Conservation (phyloP, 2,888 invertebrate species). For the Drosophila neotestacea region DNA sequence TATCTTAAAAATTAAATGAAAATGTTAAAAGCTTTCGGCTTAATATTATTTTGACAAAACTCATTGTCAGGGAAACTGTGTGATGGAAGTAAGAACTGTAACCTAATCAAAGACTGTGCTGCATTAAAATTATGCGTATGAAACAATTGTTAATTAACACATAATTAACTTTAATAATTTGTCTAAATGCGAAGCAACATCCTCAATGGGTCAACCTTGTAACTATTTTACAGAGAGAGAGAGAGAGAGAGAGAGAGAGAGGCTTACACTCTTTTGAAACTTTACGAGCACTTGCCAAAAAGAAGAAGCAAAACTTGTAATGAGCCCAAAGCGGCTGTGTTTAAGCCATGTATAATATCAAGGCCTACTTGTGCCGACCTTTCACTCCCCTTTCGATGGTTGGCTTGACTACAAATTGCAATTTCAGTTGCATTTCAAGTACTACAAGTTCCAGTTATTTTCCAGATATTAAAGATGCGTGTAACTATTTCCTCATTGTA, state of each 20-base stretch:
- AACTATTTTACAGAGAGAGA: neutral
- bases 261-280: constrained; percentile 35
- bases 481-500: constrained; percentile 72
- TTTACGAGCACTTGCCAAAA: constrained; percentile 25
- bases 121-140: neutral
- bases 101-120: neutral
- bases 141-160: constrained; percentile 10
- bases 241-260: constrained; percentile 4
- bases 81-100: neutral
- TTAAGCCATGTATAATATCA: constrained; percentile 35
- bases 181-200: neutral
- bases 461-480: constrained; percentile 48
- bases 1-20: too few relatives aligned
- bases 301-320: constrained; percentile 29
- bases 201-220: constrained; percentile 51
- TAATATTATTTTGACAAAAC: too few relatives aligned
- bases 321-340: neutral
- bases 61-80: neutral
- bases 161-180: constrained; percentile 3
- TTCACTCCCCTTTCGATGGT: constrained; percentile 37
- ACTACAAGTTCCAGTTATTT: constrained; percentile 42
- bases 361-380: constrained; percentile 37
- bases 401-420: constrained; percentile 10
- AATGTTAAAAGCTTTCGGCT: too few relatives aligned
- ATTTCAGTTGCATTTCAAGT: too few relatives aligned